A percentile compares a stretch with the other conserved stretches of the same genome.
These are phyloP conservation scores for Silurus meridionalis DNA, from an alignment of 2,113 vertebrate genomes.

Conservation along the genomic window DNA sequence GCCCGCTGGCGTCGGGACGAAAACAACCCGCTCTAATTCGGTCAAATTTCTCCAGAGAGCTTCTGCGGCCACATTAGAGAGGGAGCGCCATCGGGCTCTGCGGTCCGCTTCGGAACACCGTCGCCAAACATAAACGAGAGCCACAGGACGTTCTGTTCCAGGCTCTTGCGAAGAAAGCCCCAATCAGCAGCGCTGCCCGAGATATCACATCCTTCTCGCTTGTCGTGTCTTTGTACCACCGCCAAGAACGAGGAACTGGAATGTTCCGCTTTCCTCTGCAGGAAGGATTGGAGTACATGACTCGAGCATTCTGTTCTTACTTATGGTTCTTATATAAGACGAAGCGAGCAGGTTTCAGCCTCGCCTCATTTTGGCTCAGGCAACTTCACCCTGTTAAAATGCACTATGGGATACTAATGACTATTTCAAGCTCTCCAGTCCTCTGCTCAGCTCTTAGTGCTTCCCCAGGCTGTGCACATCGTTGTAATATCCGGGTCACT, in stretches of 20 bases:
- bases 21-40: conserved; percentile 41
- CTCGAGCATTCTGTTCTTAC: conserved; percentile 6
- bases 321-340: neutral
- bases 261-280: conserved; percentile 38
- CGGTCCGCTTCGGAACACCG: conserved; percentile 9
- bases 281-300: conserved; percentile 11
- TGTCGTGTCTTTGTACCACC: neutral
- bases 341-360: neutral
- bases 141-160: conserved; percentile 64
- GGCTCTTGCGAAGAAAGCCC: conserved; percentile 36
- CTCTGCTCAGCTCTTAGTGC: neutral
- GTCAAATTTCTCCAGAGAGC: conserved; percentile 44
- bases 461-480: neutral
- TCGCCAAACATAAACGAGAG: conserved; percentile 47
- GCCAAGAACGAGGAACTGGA: conserved; percentile 39
- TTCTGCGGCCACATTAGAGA: conserved; percentile 56
- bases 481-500: neutral
- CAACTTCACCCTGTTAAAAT: neutral
- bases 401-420: neutral
- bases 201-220: conserved; percentile 42
- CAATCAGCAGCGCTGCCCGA: conserved; percentile 35
- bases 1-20: conserved; percentile 22
- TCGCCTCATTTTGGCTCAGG: neutral
- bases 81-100: conserved; percentile 47
- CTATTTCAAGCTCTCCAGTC: neutral